Conservation (phyloP, 1,140 invertebrate genomes). For the silkworm (Bombyx mori) region ASM3026992v2 NC_085114.1:8988001-8988500, state of each 20-base stretch:
- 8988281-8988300: constrained; percentile 59
- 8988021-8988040: no score
- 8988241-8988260: constrained; percentile 53
- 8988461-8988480: no score
- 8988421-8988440: no score
- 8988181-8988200: constrained; percentile 47
- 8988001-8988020: no score
- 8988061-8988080: no score
- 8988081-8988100: no score
- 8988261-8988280: constrained; percentile 45
- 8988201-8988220: constrained; percentile 49
- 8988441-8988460: no score
- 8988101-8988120: no score
- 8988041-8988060: no score
- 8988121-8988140: no score
- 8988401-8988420: background rate
- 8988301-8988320: constrained; percentile 42
- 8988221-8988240: constrained; percentile 55
- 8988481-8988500: no score
- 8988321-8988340: constrained; percentile 30
- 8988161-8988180: constrained; percentile 41
- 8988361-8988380: constrained; percentile 37
- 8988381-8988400: constrained; percentile 22
- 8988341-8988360: constrained; percentile 32
- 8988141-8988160: no score